Base-by-base conservation (phyloP, 1,140 invertebrate species). In the Diorhabda sublineata region DNA sequence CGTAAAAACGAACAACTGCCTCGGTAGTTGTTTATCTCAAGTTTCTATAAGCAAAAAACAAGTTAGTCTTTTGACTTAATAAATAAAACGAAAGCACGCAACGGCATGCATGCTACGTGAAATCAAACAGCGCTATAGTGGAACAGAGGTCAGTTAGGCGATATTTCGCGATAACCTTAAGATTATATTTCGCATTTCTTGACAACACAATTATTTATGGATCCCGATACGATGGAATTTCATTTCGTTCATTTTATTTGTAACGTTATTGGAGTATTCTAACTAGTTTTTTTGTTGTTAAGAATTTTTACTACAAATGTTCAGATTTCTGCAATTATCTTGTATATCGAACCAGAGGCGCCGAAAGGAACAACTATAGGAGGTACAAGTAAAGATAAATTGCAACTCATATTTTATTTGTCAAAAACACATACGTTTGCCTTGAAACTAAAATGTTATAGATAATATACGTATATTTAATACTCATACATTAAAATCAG, bases 101-200 rank as follows among this genome's bases (percentile, higher is more conserved):
- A 52, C n/a, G 47, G 6, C 47, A 52, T 52, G 47, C 47, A 52
- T 52, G 3, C 6, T n/a, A 52, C 47, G 47, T 8, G n/a, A n/a
- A 52, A n/a, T n/a, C 6, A 52, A 52, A 26, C 26, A 26, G 26
- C 47, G n/a, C 47, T 52, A 52, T 5, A 8, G 6, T n/a, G 47
- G 47, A 52, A 52, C 47, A 8, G 47, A 52, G 47, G 47, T 52
- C 47, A 52, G 47, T 52, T 52, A 52, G 47, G 47, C 47, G n/a
- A 52, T 52, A 52, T 52, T 52, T 52, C 47, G 47, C 47, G 47
- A 52, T 52, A 52, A 52, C 47, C 47, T 52, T n/a, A 52, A 52
- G 47, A 52, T 52, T 52, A 8, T 52, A 52, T 52, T 52, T n/a
- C 47, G 47, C 47, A n/a, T 52, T 52, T 52, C 47, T 52, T n/a